Conservation (phyloP, 2,888 invertebrate genomes). For the Ichneumon xanthorius region DNA sequence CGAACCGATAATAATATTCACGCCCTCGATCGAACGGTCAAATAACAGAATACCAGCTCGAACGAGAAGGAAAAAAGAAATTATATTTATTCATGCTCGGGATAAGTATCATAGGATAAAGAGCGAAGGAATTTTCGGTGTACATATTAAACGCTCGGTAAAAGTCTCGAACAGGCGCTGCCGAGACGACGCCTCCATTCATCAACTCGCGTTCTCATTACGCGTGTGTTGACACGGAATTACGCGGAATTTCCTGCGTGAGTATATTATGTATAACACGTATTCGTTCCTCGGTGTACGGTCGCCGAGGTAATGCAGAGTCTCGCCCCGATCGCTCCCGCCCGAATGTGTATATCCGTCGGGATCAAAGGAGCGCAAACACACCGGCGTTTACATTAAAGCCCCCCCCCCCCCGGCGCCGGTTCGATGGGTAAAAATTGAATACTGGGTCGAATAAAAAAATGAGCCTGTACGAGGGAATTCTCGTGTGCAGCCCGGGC, state of each 20-base stretch:
- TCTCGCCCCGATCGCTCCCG: not conserved
- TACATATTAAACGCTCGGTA: not conserved
- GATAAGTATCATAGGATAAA: not conserved
- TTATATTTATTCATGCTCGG: not conserved
- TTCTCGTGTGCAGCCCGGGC: slow-evolving; percentile 11
- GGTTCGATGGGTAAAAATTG: slow-evolving; percentile 60
- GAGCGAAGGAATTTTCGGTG: slow-evolving; percentile 13
- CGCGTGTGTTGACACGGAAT: slow-evolving; percentile 53
- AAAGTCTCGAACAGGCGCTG: slow-evolving; percentile 1
- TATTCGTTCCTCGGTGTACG: slow-evolving; percentile 2
- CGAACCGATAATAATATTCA: slow-evolving; percentile 60
- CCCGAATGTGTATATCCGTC: slow-evolving; percentile 24
- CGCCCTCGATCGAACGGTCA: slow-evolving; percentile 34
- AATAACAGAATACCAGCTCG: slow-evolving; percentile 44
- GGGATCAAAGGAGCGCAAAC: slow-evolving; percentile 48
- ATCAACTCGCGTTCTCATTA: slow-evolving; percentile 61
- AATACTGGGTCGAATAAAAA: slow-evolving; percentile 63
- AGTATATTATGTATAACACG: slow-evolving; percentile 33
- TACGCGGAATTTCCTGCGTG: slow-evolving; percentile 50
- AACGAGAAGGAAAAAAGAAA: not conserved
- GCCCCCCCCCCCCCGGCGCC: not conserved
- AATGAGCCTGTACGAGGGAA: slow-evolving; percentile 48
- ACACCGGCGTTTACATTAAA: slow-evolving; percentile 48
- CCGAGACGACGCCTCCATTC: slow-evolving; percentile 53
- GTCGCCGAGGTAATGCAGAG: slow-evolving; percentile 1